Percentiles rank a stretch among this genome's conserved stretches.
Conservation (phyloP, 2,113 vertebrate genomes). For the Periophthalmus modestus region DNA sequence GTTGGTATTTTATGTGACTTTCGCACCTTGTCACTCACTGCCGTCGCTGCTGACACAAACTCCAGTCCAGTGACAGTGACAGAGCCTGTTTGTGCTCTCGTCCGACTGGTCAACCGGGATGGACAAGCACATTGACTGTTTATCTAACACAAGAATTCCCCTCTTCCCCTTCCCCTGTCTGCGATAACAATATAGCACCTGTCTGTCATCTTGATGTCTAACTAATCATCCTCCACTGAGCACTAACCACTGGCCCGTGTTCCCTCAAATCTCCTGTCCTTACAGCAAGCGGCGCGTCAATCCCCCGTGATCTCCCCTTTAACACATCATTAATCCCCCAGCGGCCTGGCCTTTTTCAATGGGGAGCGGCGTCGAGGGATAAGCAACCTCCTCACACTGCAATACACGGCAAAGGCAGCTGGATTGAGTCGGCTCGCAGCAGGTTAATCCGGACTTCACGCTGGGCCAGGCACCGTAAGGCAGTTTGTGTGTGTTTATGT, state of each 20-base stretch:
- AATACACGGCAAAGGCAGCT: constrained; percentile 49
- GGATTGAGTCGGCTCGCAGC: constrained; percentile 63
- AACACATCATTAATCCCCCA: constrained; percentile 70
- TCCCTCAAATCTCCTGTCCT: constrained; percentile 67
- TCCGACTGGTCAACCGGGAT: constrained; percentile 30
- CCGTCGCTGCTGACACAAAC: constrained; percentile 1
- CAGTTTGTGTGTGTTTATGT: neutral
- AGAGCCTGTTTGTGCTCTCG: constrained; percentile 7
- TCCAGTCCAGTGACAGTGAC: neutral
- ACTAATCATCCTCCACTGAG: constrained; percentile 58
- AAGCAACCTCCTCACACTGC: constrained; percentile 64
- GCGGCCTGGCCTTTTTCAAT: constrained; percentile 64
- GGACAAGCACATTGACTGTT: constrained; percentile 32
- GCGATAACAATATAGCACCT: constrained; percentile 34
- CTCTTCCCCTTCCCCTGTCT: constrained; percentile 20
- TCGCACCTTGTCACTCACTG: constrained; percentile 1
- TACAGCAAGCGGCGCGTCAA: constrained; percentile 62
- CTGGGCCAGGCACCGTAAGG: constrained; percentile 32
- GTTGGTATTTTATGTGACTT: neutral
- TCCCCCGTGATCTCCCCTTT: constrained; percentile 64
- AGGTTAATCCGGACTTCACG: constrained; percentile 69
- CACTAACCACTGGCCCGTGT: constrained; percentile 60
- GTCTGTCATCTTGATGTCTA: constrained; percentile 39
- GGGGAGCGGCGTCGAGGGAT: constrained; percentile 61
- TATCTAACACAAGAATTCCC: constrained; percentile 13